Conservation (phyloP, 2,888 invertebrate species). For the Liopterus haemorrhoidalis region DNA sequence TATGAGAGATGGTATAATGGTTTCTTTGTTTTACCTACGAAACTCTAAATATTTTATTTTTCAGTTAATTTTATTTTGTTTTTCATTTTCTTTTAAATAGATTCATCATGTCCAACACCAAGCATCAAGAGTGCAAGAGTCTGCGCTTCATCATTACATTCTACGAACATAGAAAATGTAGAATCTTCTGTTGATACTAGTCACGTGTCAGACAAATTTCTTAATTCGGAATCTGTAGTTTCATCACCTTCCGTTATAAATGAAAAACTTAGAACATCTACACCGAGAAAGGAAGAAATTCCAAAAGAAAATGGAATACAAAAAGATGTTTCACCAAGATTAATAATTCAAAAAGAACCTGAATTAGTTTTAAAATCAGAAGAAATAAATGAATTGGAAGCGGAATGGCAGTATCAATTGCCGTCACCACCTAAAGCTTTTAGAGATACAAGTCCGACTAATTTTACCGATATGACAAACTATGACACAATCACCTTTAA, state of each 20-base stretch:
- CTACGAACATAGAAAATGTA: background rate
- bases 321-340: conserved; percentile 1
- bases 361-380: conserved; percentile 9
- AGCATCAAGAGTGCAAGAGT: conserved; percentile 11
- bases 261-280: conserved; percentile 1
- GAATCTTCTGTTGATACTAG: background rate
- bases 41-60: background rate
- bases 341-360: background rate
- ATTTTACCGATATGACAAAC: conserved; percentile 32
- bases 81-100: conserved; percentile 9
- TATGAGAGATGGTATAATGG: background rate
- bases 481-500: conserved; percentile 34
- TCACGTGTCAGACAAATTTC: conserved; percentile 2
- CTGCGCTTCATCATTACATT: conserved; percentile 8
- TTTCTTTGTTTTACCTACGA: background rate
- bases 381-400: conserved; percentile 34
- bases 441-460: conserved; percentile 45
- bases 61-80: conserved; percentile 2
- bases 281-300: background rate
- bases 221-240: conserved; percentile 3
- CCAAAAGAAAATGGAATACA: background rate
- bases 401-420: conserved; percentile 52
- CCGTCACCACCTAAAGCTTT: conserved; percentile 57
- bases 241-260: background rate
- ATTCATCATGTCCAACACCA: conserved; percentile 16